These are phyloP conservation scores for Ctenomys sociabilis DNA, from an alignment of 2,113 vertebrate species.

Conservation along the genomic window DNA sequence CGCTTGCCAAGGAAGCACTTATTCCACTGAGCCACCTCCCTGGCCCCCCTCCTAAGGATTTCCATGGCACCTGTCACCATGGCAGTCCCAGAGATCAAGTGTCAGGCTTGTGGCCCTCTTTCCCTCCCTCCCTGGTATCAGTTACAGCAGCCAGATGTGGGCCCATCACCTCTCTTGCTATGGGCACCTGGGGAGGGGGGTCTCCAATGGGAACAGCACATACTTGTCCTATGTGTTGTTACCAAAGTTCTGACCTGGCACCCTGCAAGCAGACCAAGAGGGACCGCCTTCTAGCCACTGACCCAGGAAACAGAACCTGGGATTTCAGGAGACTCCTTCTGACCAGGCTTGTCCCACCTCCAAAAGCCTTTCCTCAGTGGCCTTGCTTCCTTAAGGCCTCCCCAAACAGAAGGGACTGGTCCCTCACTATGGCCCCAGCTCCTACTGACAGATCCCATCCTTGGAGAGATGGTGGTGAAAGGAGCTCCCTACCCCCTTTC, in stretches of 20 bases:
- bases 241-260: not conserved
- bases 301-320: not conserved
- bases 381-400: not conserved
- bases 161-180: not conserved
- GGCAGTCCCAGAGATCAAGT: constrained; percentile 59
- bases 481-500: not conserved
- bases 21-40: no score
- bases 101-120: not conserved
- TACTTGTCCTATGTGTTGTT: not conserved
- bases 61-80: constrained; percentile 50
- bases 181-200: not conserved
- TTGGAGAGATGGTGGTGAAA: not conserved
- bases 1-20: no score
- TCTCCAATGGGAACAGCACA: not conserved
- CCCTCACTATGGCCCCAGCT: not conserved
- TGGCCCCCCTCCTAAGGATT: constrained; percentile 45
- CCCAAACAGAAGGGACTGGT: not conserved
- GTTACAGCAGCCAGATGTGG: constrained; percentile 45
- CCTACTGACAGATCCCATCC: not conserved
- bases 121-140: not conserved
- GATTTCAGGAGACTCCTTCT: not conserved
- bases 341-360: not conserved
- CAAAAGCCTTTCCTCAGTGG: not conserved
- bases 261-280: not conserved
- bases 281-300: not conserved